Base-by-base conservation (phyloP, 2,113 vertebrate genomes). In the Calypte anna region DNA sequence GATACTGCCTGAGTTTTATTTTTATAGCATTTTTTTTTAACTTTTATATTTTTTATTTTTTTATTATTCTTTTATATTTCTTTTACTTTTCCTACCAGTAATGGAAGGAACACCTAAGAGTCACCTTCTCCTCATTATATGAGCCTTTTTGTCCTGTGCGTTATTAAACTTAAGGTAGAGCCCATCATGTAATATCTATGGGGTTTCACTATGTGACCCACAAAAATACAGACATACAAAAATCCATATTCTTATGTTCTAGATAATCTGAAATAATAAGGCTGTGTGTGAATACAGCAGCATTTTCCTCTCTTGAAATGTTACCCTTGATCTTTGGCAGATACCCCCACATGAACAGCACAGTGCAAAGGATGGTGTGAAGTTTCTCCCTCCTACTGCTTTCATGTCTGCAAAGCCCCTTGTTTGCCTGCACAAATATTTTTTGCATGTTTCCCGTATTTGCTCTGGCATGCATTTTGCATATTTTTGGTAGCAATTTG, bases 261-360 rank as follows among this genome's bases (percentile, higher is more conserved):
- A 84, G 61, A 31, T 68, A 88, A 95, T 53, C 63, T 23, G 36
- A n/a, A 96, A 93, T 94, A 96, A 85, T 70, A 57, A 84, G 28
- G 22, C 17, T 80, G 33, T 94, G 74, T 76, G 80, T 77, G 78
- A 96, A 93, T 88, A 86, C 27, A 74, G 40, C 67, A 70, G 67
- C 77, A 64, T 94, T 70, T 88, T 96, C 83, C 78, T 58, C 54
- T 82, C 51, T 69, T 94, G 89, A 96, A 97, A 90, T 66, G 30
- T 53, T 62, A 91, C 28, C 40, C 85, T 96, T 95, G 90, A 84
- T 94, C 59, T 84, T 89, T 64, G 14, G 46, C 78, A 72, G 58
- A n/a, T 55, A 64, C 44, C 88, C 73, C 51, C 73, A 75, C 17
- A 1, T 48, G 72, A 85, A 28, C 21, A 67, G 21, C 48, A 68